Conservation (phyloP, 2,888 invertebrate species). For the Drosophila nigritarsus region DNA sequence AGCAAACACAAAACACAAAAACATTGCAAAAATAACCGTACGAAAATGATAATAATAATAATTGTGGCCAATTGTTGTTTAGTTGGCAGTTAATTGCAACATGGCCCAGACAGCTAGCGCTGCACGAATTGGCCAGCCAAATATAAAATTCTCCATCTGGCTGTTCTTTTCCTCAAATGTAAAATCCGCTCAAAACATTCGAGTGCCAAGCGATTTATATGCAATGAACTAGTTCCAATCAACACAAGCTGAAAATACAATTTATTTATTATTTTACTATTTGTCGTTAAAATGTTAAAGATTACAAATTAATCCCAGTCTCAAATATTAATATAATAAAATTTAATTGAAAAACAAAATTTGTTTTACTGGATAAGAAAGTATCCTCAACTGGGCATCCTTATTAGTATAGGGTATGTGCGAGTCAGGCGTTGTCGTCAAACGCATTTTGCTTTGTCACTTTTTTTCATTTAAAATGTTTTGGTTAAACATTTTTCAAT, state of each 20-base stretch:
- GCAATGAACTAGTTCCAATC: slow-evolving; percentile 38
- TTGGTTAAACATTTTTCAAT: slow-evolving; percentile 6
- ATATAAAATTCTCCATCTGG: slow-evolving; percentile 31
- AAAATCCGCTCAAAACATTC: slow-evolving; percentile 19
- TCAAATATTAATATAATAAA: neutral
- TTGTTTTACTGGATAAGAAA: neutral
- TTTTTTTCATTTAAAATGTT: slow-evolving; percentile 4
- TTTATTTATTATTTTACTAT: neutral
- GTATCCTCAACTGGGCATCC: neutral
- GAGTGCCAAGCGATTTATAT: neutral
- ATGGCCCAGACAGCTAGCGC: slow-evolving; percentile 59
- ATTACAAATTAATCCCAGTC: neutral
- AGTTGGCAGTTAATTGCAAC: slow-evolving; percentile 81
- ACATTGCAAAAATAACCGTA: slow-evolving; percentile 57
- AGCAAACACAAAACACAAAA: slow-evolving; percentile 33
- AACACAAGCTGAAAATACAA: neutral
- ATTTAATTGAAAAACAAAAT: neutral
- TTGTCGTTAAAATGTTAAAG: neutral
- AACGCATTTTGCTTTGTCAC: slow-evolving; percentile 2
- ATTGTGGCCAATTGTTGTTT: slow-evolving; percentile 81
- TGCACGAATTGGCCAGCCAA: slow-evolving; percentile 48
- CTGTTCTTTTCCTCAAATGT: slow-evolving; percentile 45
- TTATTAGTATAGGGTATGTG: neutral
- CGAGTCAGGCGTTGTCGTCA: neutral
- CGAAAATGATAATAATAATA: slow-evolving; percentile 77